Evolutionary conservation across 1,140 invertebrate genomes (phyloP).

Genomic region (Drosophila hydei): DNA sequence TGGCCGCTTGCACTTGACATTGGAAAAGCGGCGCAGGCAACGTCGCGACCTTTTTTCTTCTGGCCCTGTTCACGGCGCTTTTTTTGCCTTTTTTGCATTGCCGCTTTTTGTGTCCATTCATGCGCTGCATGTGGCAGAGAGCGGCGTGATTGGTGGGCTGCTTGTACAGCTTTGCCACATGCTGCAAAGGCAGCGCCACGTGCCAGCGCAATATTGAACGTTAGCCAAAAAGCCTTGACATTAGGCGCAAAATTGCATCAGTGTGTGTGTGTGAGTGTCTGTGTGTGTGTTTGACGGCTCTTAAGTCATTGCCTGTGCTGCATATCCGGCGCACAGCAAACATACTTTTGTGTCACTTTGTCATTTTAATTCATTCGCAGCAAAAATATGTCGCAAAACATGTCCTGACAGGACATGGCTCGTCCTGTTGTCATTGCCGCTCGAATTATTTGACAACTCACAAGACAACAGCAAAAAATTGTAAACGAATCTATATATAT

Average conservation of each 20-base stretch:
- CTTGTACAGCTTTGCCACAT: not conserved
- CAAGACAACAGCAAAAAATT: not conserved
- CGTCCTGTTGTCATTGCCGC: slow-evolving; percentile 32
- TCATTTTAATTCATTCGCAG: slow-evolving; percentile 21
- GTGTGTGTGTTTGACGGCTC: slow-evolving; percentile 8
- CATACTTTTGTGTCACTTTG: slow-evolving; percentile 7
- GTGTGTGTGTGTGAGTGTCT: slow-evolving; percentile 5
- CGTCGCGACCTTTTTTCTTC: slow-evolving; percentile 49
- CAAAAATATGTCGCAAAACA: slow-evolving; percentile 4
- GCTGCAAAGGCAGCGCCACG: slow-evolving; percentile 20
- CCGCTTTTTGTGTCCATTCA: slow-evolving; percentile 62
- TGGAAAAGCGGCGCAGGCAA: slow-evolving; percentile 49
- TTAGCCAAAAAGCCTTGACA: slow-evolving; percentile 76
- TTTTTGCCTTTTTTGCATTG: not conserved
- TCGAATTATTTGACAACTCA: slow-evolving; percentile 42
- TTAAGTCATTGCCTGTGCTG: slow-evolving; percentile 18
- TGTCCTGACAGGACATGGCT: slow-evolving; percentile 15
- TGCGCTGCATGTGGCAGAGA: slow-evolving; percentile 35
- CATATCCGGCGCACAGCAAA: slow-evolving; percentile 33
- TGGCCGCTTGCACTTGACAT: slow-evolving; percentile 68
- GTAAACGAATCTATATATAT: not conserved
- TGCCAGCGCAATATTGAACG: slow-evolving; percentile 56
- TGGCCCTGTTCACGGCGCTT: not conserved
- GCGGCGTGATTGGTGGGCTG: slow-evolving; percentile 21
- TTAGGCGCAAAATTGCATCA: slow-evolving; percentile 41